These are phyloP conservation scores for Acanthacorydalis orientalis DNA, from an alignment of 2,888 invertebrate genomes.

Conservation along the genomic window DNA sequence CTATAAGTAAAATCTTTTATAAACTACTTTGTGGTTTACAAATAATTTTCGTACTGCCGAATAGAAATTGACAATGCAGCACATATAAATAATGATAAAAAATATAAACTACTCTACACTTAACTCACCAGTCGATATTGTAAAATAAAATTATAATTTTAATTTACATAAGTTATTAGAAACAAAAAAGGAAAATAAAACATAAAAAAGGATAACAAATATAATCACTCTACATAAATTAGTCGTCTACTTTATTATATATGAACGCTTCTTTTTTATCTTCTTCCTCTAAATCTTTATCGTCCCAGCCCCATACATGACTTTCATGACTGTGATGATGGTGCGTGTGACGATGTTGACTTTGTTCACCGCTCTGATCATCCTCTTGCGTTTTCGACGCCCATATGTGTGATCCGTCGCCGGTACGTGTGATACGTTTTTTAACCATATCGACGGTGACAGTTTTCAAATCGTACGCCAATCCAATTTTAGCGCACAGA, in stretches of 20 bases:
- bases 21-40: too few relatives aligned
- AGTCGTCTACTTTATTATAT: not conserved
- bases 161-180: too few relatives aligned
- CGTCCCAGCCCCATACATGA: slow-evolving; percentile 72
- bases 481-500: slow-evolving; percentile 50
- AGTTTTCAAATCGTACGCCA: slow-evolving; percentile 37
- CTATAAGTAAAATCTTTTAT: too few relatives aligned
- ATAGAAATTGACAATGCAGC: too few relatives aligned
- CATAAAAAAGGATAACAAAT: not conserved
- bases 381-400: slow-evolving; percentile 11
- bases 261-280: slow-evolving; percentile 29
- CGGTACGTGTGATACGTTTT: slow-evolving; percentile 52
- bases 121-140: too few relatives aligned
- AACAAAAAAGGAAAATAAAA: not conserved
- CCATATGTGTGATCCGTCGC: slow-evolving; percentile 38
- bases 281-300: slow-evolving; percentile 52
- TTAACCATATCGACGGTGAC: slow-evolving; percentile 31
- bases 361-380: slow-evolving; percentile 23
- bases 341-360: slow-evolving; percentile 23
- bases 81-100: too few relatives aligned
- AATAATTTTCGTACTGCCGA: too few relatives aligned
- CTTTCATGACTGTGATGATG: slow-evolving; percentile 26
- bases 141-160: too few relatives aligned
- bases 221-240: not conserved
- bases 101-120: too few relatives aligned